Evolutionary conservation across 2,888 invertebrate genomes (phyloP).

Genomic region (Beris chalybata): DNA sequence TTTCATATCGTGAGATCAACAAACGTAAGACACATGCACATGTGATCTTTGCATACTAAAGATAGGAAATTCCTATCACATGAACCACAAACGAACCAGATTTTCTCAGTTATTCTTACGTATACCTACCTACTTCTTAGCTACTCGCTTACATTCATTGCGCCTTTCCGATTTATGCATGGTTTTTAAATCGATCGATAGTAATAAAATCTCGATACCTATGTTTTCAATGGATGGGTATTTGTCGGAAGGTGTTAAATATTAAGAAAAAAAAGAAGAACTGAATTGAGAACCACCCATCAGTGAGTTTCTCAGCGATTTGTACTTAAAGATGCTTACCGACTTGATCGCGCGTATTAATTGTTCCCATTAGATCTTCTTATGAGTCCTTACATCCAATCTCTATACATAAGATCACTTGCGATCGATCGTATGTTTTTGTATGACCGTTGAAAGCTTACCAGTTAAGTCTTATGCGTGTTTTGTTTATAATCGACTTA

Average conservation of each 20-base stretch:
- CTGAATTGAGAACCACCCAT: constrained; percentile 13
- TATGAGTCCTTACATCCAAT: constrained; percentile 21
- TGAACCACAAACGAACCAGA: constrained; percentile 23
- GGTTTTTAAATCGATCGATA: not conserved
- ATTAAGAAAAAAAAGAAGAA: constrained; percentile 14
- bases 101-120: not conserved
- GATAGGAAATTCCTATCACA: constrained; percentile 19
- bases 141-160: too few species aligned
- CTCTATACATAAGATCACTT: not conserved
- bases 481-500: constrained; percentile 37
- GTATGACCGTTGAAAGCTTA: constrained; percentile 3
- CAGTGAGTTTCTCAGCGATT: constrained; percentile 16
- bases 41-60: not conserved
- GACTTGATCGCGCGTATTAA: constrained; percentile 24
- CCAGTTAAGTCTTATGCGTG: constrained; percentile 21
- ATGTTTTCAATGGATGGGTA: constrained; percentile 5
- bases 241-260: constrained; percentile 25
- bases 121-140: not conserved
- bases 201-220: constrained; percentile 20
- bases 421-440: not conserved
- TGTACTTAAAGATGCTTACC: constrained; percentile 19
- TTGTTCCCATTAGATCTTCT: constrained; percentile 26
- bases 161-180: not conserved
- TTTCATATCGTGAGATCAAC: constrained; percentile 21
- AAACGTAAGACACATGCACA: constrained; percentile 1